Evolutionary conservation across 2,888 invertebrate genomes (phyloP), one percentile per base, ranked within the genome.

Genomic region (Folsomia manolachei): DNA sequence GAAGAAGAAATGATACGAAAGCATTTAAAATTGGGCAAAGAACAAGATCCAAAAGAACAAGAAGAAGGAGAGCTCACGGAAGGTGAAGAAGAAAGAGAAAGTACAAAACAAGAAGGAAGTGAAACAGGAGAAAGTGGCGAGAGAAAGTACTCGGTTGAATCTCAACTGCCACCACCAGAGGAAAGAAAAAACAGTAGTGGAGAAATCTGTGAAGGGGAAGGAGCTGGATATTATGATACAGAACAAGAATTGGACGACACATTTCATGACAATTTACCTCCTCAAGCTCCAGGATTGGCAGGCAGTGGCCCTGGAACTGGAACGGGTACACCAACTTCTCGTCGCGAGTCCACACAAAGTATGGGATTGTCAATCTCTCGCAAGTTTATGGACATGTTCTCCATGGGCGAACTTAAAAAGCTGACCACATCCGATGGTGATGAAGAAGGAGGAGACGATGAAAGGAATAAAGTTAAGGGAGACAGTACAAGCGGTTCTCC

Each of bases 21-120:
- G 21, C 72, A 72, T 56, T 69, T 73, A 27, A 65, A 70, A 26
- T 27, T 64, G 61, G 27, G 66, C 11, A 73, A 71, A 27, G 73
- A 73, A 26, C 70, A 73, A 53, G 68, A 70, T 19, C 70, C 63
- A 4, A 24, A 9, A 23, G 63, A 63, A 24, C 68, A 69, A 80
- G 85, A 87, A 63, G 90, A 91, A 74, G 75, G 68, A 19, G 76
- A 72, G 24, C 89, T 90, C 72, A 74, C 74, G 26, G 60, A 67
- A 11, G n/a, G 14, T 9, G 63, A 51, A 64, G 67, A 61, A 24
- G 21, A 66, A 21, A 11, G 9, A 9, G 9, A 64, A 39, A 4
- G 14, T 4, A 4, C 4, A 14, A 4, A 39, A 39, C 39, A 69
- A 52, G 74, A 68, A n/a, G 71, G 71, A n/a, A 24, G 39, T n/a